phyloP scores from a whole-genome alignment of 1,140 invertebrate genomes.

The Paraescarpia echinospica region DNA sequence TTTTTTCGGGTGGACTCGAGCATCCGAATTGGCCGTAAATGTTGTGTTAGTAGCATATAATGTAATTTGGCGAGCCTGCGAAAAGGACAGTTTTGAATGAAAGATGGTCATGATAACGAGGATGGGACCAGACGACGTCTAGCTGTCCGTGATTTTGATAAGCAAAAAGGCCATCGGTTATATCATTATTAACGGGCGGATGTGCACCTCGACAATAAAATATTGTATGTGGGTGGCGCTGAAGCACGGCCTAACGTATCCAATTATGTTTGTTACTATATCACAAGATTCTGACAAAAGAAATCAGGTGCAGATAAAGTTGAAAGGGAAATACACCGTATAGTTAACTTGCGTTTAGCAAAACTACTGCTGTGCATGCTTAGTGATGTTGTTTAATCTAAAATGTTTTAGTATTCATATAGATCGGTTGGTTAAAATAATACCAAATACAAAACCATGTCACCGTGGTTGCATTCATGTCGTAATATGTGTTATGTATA shows the following conservation, averaged over 20 bases:
- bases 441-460: no score
- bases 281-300: no score
- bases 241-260: neutral
- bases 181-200: neutral
- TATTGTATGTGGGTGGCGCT: neutral
- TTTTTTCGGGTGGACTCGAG: neutral
- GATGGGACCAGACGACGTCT: neutral
- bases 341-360: no score
- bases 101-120: neutral
- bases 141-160: neutral
- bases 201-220: neutral
- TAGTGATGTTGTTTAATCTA: no score
- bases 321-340: no score
- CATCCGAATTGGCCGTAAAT: neutral
- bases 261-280: neutral
- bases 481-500: no score
- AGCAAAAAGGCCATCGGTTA: no score
- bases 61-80: neutral
- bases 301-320: no score
- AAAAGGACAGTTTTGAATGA: neutral
- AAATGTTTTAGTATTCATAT: no score
- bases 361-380: no score
- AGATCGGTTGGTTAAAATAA: no score
- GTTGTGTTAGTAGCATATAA: neutral
- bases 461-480: no score